Base-by-base conservation (phyloP, 2,113 vertebrate genomes). In the Spheniscus mendiculus region DNA sequence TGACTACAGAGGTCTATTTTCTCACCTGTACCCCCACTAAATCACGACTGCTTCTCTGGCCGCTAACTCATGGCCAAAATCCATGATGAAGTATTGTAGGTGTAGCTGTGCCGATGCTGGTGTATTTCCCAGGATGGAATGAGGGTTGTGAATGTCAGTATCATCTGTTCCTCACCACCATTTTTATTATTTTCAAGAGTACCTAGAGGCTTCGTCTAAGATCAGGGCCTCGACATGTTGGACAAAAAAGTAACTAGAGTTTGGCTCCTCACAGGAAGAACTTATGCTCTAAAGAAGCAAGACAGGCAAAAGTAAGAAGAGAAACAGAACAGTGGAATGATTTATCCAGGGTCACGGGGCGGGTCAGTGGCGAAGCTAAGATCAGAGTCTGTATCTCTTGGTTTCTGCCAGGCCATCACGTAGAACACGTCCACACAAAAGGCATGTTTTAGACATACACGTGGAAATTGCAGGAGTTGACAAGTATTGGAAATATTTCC, bases 291-390 rank as follows among this genome's bases (percentile, higher is more conserved):
- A 18, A 90, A 84, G 80, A 71, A 53, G 73, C 45, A 65, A 85
- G 58, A 85, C 94, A 94, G 69, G 73, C 83, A 89, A 45, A 90
- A 74, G 52, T 19, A 49, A 84, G 92, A 95, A 69, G 70, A 94
- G 89, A 96, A 96, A 55, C 81, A 87, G 93, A 96, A 22, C 83
- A 85, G 72, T 70, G 87, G 79, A 94, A 97, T 95, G 95, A 96
- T 94, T 96, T 97, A 96, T 94, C 93, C 59, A 11, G 91, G 94
- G 95, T 97, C 94, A 94, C 2, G 3, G 89, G 84, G 87, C 66
- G 29, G 89, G 93, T 97, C 94, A 96, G 83, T 45, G 49, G 89
- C 2, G 0, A 85, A 91, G 89, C 70, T 62, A 34, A 94, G 94
- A 96, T 95, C 87, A 96, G 80, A 89, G 96, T 93, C 90, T 95